A percentile compares a stretch with the other conserved stretches of the same genome.
Conservation (phyloP, 2,888 invertebrate genomes). For the Mantis religiosa region DNA sequence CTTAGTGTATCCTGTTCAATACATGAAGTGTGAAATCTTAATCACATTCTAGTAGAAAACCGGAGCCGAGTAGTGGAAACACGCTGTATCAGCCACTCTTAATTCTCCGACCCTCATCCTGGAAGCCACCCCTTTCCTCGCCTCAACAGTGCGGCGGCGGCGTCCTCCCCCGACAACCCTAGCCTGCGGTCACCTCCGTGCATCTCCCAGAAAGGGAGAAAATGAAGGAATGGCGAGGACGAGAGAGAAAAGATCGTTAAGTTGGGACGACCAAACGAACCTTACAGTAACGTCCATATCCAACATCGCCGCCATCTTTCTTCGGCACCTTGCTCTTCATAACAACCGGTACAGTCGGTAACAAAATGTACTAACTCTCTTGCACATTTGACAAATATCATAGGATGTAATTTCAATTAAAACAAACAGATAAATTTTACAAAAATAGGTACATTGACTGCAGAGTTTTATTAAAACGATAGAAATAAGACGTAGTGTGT, state of each 20-base stretch:
- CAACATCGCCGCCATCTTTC: constrained; percentile 8
- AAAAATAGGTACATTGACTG: too few relatives aligned
- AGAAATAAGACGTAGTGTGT: too few relatives aligned
- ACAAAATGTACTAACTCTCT: background rate
- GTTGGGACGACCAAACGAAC: constrained; percentile 10
- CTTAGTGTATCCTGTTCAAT: too few relatives aligned
- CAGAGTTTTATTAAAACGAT: too few relatives aligned
- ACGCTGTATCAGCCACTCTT: background rate
- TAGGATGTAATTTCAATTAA: too few relatives aligned
- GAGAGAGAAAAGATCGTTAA: constrained; percentile 24
- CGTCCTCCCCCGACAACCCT: background rate
- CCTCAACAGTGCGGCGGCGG: background rate
- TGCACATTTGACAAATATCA: too few relatives aligned
- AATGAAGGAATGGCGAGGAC: constrained; percentile 13
- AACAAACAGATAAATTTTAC: too few relatives aligned
- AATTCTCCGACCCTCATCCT: background rate
- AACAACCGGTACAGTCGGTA: background rate
- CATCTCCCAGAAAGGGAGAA: background rate
- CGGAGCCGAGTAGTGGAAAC: background rate
- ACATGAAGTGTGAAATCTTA: background rate
- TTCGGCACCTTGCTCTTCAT: background rate
- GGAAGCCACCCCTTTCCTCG: background rate
- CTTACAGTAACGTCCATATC: background rate
- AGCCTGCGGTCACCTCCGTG: constrained; percentile 7
- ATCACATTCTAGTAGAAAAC: background rate